Evolutionary conservation across 2,113 vertebrate genomes (phyloP), one percentile per base, ranked within the genome.

Genomic region (Drymodes brunneopygia): DNA sequence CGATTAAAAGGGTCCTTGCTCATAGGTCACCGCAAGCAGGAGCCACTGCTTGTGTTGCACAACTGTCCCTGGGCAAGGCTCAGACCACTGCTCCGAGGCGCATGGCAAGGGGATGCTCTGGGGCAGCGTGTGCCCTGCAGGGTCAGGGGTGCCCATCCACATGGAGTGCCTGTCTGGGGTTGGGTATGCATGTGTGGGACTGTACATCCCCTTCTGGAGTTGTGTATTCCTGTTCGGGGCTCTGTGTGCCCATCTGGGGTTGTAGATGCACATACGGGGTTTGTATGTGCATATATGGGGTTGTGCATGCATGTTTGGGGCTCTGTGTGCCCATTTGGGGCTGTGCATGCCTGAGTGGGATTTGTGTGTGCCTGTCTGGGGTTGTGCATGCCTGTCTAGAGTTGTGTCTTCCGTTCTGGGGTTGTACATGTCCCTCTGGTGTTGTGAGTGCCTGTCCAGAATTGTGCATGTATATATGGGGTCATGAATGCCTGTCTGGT

Each of bases 1-100:
- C 82, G 94, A 97, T 97, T 97, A 96, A 96, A 97, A 97, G 96
- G 96, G 97, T 95, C 81, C 89, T 91, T 95, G 94, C 96, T 96
- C 95, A 95, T 95, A 96, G 94, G 96, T 92, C 92, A 95, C 94
- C 3, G 8, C 90, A 94, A 91, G 92, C 92, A 91, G 94, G 86
- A 95, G 69, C 72, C 0, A 1, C 64, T 17, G 60, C 56, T 33
- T 11, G 2, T 27, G 40, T 96, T 97, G 94, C 95, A 95, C 94
- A 96, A 92, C 64, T 87, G 60, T 56, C 87, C 71, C 29, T 0
- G 18, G 50, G 82, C 75, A 77, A 50, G 77, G 78, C 81, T 90
- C 81, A 75, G 33, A 15, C 6, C 0, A 1, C 47, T 67, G 53
- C 84, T 78, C 38, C 0, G 0, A 31, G 53, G 53, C 2, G 1